Evolutionary conservation across 2,113 vertebrate species (phyloP), one percentile per base, ranked within the genome.

Genomic region (Agapornis roseicollis): DNA sequence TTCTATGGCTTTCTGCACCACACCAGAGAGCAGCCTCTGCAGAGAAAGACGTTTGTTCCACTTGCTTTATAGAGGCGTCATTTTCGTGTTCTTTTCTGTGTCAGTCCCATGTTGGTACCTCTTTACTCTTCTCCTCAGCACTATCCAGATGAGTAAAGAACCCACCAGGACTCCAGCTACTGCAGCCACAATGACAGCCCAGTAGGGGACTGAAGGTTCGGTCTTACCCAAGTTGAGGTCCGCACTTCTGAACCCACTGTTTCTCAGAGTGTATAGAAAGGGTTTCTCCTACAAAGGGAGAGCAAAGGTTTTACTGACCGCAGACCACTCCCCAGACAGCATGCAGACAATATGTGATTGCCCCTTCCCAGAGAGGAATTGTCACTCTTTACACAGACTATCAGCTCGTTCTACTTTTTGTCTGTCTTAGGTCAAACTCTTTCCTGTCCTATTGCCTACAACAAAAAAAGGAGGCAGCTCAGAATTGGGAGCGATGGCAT

Each of bases 211-310:
- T 0, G 9, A n/a, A 63, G 50, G 58, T 24, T 69, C 24, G 1
- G 33, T 88, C 24, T 68, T 89, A 42, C 63, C 9, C 77, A 33
- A 42, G 37, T 2, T 52, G 89, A 93, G 6, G 94, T 55, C 53
- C 72, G 91, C 63, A 68, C 61, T 89, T 83, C 89, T 55, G 20
- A 94, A 88, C 74, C 55, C 88, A 60, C 98, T 99, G 49, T 99
- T 99, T 77, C 81, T 95, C 81, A 78, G 70, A 3, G 99, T 99
- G 93, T 97, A 98, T 80, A 99, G 97, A 96, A 98, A 99, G 17
- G 99, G 99, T 39, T 97, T 97, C 25, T 98, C 98, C 99, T 99
- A 94, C 10, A 95, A 92, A 72, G 87, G 52, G 44, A 89, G 46
- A 90, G 63, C 11, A 83, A 76, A 81, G 28, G 15, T n/a, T 95